Percentiles rank a stretch among this genome's conserved stretches.
Evolutionary conservation across 2,797 vertebrate species (phyloP).

Genomic region (Macrochelys suwanniensis): DNA sequence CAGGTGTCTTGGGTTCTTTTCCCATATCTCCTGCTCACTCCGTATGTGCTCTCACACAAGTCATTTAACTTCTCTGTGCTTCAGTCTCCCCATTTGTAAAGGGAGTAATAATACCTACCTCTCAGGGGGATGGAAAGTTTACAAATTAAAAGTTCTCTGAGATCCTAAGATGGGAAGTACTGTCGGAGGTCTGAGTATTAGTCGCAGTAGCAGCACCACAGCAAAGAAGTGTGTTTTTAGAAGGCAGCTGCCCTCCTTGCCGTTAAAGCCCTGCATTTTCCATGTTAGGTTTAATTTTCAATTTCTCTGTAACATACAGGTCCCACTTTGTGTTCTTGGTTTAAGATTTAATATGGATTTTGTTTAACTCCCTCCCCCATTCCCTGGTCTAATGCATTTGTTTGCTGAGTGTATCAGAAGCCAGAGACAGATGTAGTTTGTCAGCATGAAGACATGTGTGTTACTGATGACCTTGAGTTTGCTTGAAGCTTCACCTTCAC

Average conservation of each 20-base stretch:
- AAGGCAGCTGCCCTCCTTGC: constrained; percentile 14
- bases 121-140: constrained; percentile 47
- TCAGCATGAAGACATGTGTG: constrained; percentile 35
- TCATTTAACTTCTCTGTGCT: constrained; percentile 44
- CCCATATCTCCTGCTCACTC: not conserved
- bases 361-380: constrained; percentile 9
- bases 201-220: not conserved
- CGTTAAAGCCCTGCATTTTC: constrained; percentile 8
- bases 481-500: constrained; percentile 21
- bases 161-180: constrained; percentile 25
- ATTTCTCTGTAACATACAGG: not conserved
- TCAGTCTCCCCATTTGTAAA: constrained; percentile 32
- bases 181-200: not conserved
- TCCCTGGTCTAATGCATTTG: not conserved
- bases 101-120: constrained; percentile 20
- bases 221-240: not conserved
- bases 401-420: not conserved
- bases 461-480: constrained; percentile 40
- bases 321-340: not conserved
- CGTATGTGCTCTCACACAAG: not conserved
- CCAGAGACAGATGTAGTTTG: not conserved
- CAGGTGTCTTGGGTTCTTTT: constrained; percentile 9
- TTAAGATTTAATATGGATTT: not conserved
- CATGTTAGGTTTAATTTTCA: not conserved
- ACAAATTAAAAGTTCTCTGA: constrained; percentile 46